A percentile compares a stretch with the other conserved stretches of the same genome.
Conservation (phyloP, 1,140 invertebrate genomes). For the Frieseomelitta varia region DNA sequence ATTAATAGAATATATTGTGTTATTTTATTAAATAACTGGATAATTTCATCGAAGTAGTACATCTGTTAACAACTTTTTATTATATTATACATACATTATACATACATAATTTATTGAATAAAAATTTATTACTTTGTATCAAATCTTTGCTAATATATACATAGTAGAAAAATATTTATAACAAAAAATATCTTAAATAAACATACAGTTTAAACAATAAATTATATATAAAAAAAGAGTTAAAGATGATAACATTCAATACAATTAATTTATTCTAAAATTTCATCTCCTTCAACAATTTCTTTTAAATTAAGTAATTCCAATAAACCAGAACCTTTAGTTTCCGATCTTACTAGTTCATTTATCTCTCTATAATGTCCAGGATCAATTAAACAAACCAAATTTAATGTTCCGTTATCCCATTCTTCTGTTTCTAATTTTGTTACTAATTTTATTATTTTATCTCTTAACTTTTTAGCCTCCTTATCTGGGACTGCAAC, state of each 20-base stretch:
- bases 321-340: conserved; percentile 92
- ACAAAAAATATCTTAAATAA: conserved; percentile 45
- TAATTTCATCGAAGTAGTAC: background rate
- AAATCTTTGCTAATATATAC: background rate
- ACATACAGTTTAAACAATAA: conserved; percentile 50
- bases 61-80: background rate
- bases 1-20: background rate
- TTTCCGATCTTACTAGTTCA: conserved; percentile 91
- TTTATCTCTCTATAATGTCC: conserved; percentile 95
- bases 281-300: conserved; percentile 93
- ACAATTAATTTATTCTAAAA: conserved; percentile 80
- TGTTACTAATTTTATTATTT: conserved; percentile 87
- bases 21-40: conserved; percentile 1
- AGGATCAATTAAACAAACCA: conserved; percentile 95
- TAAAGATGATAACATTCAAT: conserved; percentile 1
- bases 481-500: conserved; percentile 90
- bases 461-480: conserved; percentile 90
- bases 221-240: background rate
- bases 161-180: conserved; percentile 45
- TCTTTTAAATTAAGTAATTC: conserved; percentile 97
- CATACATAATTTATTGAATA: background rate
- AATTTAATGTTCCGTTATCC: conserved; percentile 88
- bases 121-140: background rate
- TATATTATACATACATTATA: conserved; percentile 2
- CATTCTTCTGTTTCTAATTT: conserved; percentile 92